Evolutionary conservation across 2,888 invertebrate species (phyloP).

Genomic region (Macaria liturata): DNA sequence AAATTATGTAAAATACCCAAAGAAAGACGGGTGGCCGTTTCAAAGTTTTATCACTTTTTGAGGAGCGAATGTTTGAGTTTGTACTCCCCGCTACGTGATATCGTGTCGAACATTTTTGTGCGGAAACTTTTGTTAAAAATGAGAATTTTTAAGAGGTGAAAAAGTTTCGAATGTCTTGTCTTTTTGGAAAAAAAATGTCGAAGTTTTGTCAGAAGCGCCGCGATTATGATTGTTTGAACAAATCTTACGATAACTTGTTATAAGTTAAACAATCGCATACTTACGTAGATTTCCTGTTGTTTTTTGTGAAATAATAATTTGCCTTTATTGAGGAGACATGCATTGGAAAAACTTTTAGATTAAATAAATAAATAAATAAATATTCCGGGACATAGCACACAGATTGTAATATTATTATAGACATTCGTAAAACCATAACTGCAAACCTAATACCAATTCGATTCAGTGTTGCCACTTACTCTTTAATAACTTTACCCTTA

Average conservation of each 20-base stretch:
- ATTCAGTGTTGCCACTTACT: slow-evolving; percentile 26
- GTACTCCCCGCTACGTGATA: slow-evolving; percentile 30
- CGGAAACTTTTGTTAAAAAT: slow-evolving; percentile 10
- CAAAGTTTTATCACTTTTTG: slow-evolving; percentile 47
- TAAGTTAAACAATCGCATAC: too few species aligned
- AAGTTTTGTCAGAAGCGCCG: too few species aligned
- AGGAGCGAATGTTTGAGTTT: slow-evolving; percentile 36
- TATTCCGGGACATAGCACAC: too few species aligned
- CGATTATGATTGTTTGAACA: too few species aligned
- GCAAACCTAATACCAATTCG: slow-evolving; percentile 23
- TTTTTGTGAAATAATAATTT: too few species aligned
- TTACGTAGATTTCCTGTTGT: too few species aligned
- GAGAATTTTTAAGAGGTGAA: slow-evolving; percentile 13
- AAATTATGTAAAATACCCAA: slow-evolving; percentile 55
- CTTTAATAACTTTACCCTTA: slow-evolving; percentile 29
- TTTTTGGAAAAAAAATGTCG: slow-evolving; percentile 1
- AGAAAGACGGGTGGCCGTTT: slow-evolving; percentile 40
- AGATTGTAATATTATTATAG: too few species aligned
- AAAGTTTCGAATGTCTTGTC: slow-evolving; percentile 4
- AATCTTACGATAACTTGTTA: too few species aligned
- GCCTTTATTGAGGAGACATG: too few species aligned
- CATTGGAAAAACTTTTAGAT: too few species aligned
- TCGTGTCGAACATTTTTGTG: slow-evolving; percentile 13
- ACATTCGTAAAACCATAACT: slow-evolving; percentile 3
- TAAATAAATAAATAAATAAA: too few species aligned